Base-by-base conservation (phyloP, 2,888 invertebrate genomes). In the Sminthurides aquaticus region DNA sequence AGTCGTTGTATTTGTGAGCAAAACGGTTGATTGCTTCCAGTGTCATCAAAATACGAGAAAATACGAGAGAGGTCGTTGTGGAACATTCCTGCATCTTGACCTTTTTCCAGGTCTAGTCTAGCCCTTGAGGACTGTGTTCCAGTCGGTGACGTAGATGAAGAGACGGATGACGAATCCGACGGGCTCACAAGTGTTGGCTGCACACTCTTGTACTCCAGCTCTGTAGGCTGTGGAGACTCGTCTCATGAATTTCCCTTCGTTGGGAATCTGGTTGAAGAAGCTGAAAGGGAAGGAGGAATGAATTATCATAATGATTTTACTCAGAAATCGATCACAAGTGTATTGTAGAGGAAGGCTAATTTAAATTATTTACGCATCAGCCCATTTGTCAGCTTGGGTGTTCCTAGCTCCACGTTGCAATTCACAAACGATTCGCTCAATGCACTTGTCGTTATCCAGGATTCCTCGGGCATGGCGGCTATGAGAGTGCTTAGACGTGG, bases 91-190 rank as follows among this genome's bases (percentile, higher is more conserved):
- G n/a, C n/a, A n/a, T n/a, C n/a, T n/a, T n/a, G n/a, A n/a, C n/a
- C n/a, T n/a, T n/a, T n/a, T n/a, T n/a, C n/a, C n/a, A n/a, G n/a
- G n/a, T n/a, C n/a, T n/a, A n/a, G n/a, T 22, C 22, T 62, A 64
- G n/a, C 52, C 57, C 52, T 67, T 67, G 55, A 61, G 57, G 52
- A 61, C 28, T 49, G 60, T 61, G 54, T 60, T 65, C 61, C 60
- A 65, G 49, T 65, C 64, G 1, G 58, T 57, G 34, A 26, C 28
- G 58, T 64, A 64, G 58, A 64, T 58, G 43, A 64, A 52, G 43
- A 58, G 57, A 2, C 64, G 64, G 22, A 58, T 49, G 25, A 64
- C 28, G 43, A 64, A 64, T 26, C 64, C 64, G 34, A 64, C 58
- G 29, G 64, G 64, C 34, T 64, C 64, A 34, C 64, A 64, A 34